These are phyloP conservation scores for Protonemura montana DNA, from an alignment of 2,888 invertebrate species.

Conservation along the genomic window DNA sequence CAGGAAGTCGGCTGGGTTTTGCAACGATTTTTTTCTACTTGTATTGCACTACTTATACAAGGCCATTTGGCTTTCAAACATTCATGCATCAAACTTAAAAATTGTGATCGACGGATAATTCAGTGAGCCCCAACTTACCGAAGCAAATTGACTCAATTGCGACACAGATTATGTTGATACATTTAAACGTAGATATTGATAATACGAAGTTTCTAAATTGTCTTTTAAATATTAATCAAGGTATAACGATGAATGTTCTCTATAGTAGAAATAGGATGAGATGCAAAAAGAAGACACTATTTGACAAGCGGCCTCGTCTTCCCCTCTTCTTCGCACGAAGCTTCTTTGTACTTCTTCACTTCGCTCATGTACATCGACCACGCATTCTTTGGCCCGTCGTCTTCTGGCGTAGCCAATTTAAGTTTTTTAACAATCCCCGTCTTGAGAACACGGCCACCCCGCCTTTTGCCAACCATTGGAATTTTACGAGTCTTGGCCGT, in stretches of 20 bases:
- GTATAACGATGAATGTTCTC: background rate
- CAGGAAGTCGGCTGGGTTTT: background rate
- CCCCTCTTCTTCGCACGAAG: slow-evolving; percentile 87
- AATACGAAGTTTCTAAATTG: background rate
- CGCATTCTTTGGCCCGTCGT: slow-evolving; percentile 76
- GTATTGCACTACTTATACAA: too few relatives aligned
- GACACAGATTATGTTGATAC: background rate
- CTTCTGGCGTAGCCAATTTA: slow-evolving; percentile 68
- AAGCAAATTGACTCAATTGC: background rate
- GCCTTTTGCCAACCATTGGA: slow-evolving; percentile 78
- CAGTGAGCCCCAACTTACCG: background rate
- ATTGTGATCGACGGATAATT: background rate
- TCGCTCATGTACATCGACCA: slow-evolving; percentile 95
- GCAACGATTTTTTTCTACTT: background rate
- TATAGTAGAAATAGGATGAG: background rate
- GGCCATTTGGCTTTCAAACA: background rate
- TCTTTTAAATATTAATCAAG: background rate
- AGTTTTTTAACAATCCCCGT: slow-evolving; percentile 90
- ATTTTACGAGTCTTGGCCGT: slow-evolving; percentile 50
- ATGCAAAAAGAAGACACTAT: slow-evolving; percentile 59
- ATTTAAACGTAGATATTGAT: background rate
- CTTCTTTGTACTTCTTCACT: slow-evolving; percentile 90
- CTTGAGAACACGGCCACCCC: slow-evolving; percentile 86
- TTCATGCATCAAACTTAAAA: background rate
- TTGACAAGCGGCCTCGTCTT: slow-evolving; percentile 91